Percentiles rank a stretch among this genome's conserved stretches.
Evolutionary conservation across 2,113 vertebrate species (phyloP).

Genomic region (Leiothrix lutea): DNA sequence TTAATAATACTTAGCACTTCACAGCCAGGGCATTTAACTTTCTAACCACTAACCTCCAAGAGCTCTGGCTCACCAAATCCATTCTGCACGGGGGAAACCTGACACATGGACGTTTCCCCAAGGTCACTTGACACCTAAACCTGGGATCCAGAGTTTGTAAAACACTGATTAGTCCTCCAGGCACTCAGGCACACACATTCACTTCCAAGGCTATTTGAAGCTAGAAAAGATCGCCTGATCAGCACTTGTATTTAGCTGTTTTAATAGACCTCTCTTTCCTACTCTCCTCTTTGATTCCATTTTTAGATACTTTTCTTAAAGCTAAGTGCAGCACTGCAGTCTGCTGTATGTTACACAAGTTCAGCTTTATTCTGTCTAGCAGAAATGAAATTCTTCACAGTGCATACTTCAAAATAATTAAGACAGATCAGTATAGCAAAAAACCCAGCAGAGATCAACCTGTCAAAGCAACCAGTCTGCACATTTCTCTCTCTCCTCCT

Average conservation of each 20-base stretch:
- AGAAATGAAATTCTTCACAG: constrained; percentile 36
- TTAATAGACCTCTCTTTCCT: not conserved
- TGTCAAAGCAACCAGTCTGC: constrained; percentile 8
- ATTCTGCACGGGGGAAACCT: not conserved
- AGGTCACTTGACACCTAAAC: not conserved
- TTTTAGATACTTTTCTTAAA: not conserved
- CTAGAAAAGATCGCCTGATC: not conserved
- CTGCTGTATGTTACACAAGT: constrained; percentile 27
- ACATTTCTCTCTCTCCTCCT: not conserved
- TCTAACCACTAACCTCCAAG: not conserved
- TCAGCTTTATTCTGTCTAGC: constrained; percentile 22
- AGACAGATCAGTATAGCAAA: not conserved
- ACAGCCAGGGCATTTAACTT: not conserved
- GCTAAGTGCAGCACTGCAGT: not conserved
- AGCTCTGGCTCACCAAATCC: not conserved
- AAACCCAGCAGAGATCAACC: not conserved
- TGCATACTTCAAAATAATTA: constrained; percentile 37
- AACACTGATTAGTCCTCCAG: not conserved
- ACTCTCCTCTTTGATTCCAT: not conserved
- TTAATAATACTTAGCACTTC: not conserved
- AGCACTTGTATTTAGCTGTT: not conserved
- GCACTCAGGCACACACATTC: not conserved
- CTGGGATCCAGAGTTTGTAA: not conserved
- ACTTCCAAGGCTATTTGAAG: not conserved
- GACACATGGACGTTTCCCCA: not conserved